These are phyloP conservation scores for Caradrina clavipalpis DNA, from an alignment of 2,888 invertebrate genomes.

Conservation along the genomic window DNA sequence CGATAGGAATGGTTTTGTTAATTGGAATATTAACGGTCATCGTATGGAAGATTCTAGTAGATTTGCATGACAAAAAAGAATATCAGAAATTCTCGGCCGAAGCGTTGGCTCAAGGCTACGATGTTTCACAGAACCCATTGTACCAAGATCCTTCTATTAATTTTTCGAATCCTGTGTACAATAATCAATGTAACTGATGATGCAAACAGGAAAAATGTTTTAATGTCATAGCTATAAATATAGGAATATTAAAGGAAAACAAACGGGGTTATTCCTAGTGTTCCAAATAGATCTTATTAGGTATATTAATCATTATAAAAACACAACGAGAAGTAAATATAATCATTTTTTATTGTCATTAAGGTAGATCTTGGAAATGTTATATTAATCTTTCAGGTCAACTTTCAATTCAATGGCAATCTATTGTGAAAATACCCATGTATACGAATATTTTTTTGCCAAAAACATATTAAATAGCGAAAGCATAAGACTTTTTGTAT, in stretches of 20 bases:
- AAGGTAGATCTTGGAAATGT: neutral
- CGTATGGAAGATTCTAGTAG: constrained; percentile 80
- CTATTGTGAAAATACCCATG: neutral
- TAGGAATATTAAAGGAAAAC: constrained; percentile 46
- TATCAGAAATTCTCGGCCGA: constrained; percentile 76
- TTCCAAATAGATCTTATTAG: neutral
- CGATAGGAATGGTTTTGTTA: constrained; percentile 75
- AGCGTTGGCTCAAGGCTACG: constrained; percentile 72
- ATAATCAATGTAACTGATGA: constrained; percentile 33
- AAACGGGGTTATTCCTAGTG: neutral
- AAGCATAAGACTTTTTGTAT: neutral
- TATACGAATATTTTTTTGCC: no score
- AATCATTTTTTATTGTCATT: no score
- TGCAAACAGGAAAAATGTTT: constrained; percentile 35
- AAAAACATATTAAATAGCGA: neutral
- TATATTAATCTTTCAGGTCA: neutral
- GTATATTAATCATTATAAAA: neutral
- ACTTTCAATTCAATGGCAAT: neutral
- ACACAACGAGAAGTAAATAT: neutral
- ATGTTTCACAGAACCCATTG: constrained; percentile 72
- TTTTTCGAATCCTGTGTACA: constrained; percentile 76
- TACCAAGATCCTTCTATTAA: constrained; percentile 72
- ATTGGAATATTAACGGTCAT: constrained; percentile 81
- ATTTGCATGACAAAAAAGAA: constrained; percentile 78
- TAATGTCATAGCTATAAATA: constrained; percentile 23